Evolutionary conservation across 2,888 invertebrate species (phyloP).

Genomic region (Brachynemurus nebulosus): DNA sequence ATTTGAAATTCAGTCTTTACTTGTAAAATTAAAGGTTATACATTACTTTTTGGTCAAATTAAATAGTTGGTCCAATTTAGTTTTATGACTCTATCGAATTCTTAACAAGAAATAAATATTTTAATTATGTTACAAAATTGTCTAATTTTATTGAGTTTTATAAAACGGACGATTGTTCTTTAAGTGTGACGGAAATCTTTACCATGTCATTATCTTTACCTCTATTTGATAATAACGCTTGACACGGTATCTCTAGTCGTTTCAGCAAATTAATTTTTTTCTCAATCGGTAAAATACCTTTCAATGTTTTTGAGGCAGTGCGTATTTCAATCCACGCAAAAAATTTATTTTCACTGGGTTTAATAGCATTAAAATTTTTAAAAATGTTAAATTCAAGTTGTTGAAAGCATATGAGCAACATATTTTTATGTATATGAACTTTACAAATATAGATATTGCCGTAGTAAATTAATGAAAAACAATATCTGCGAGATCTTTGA

Average conservation of each 20-base stretch:
- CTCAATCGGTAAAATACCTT: constrained; percentile 10
- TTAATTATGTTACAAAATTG: too few relatives aligned
- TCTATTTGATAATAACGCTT: background rate
- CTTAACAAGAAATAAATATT: too few relatives aligned
- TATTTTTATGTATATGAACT: constrained; percentile 10
- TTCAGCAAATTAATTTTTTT: background rate
- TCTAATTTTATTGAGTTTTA: too few relatives aligned
- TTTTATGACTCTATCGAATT: too few relatives aligned
- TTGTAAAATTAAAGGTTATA: too few relatives aligned
- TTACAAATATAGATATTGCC: constrained; percentile 13
- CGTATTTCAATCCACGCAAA: constrained; percentile 10
- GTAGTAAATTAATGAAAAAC: constrained; percentile 11
- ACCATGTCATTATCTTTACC: background rate
- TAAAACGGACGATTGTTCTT: too few relatives aligned
- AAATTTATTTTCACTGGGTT: constrained; percentile 7
- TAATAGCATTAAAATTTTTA: background rate
- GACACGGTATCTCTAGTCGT: background rate
- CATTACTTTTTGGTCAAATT: too few relatives aligned
- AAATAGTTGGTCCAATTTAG: too few relatives aligned
- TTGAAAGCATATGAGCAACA: constrained; percentile 8
- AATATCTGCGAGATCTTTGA: constrained; percentile 8
- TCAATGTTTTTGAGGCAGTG: constrained; percentile 8
- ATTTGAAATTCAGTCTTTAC: too few relatives aligned
- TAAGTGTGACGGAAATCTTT: too few relatives aligned
- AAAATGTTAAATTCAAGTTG: background rate